phyloP scores from a whole-genome alignment of 2,888 invertebrate species.

The Molorchus minor region DNA sequence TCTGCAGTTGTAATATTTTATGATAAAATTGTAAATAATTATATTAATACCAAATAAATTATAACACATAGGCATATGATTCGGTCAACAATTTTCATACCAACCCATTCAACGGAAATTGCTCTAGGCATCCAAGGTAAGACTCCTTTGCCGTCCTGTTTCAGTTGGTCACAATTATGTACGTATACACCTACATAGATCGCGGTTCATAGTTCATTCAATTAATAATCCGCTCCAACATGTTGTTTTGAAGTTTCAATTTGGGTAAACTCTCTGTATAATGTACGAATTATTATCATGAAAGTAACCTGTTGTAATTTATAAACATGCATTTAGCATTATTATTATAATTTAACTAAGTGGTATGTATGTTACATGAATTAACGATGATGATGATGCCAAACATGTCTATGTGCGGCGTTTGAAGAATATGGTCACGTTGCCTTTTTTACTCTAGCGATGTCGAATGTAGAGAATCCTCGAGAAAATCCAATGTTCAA shows the following conservation, averaged over 20 bases:
- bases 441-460: too few relatives aligned
- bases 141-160: background rate
- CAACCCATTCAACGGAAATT: background rate
- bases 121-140: background rate
- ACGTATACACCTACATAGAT: background rate
- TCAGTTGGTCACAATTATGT: background rate
- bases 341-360: slow-evolving; percentile 2
- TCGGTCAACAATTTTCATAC: background rate
- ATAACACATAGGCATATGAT: too few relatives aligned
- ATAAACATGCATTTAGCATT: slow-evolving; percentile 1
- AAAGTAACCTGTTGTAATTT: slow-evolving; percentile 4
- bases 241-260: slow-evolving; percentile 12
- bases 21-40: too few relatives aligned
- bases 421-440: background rate
- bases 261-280: slow-evolving; percentile 1
- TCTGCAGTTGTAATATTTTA: too few relatives aligned
- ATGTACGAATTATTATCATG: slow-evolving; percentile 1
- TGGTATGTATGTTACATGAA: background rate
- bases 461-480: too few relatives aligned
- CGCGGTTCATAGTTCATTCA: slow-evolving; percentile 9
- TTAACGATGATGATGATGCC: background rate
- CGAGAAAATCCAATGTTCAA: too few relatives aligned
- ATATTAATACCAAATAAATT: too few relatives aligned
- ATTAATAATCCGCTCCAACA: slow-evolving; percentile 8
- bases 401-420: too few relatives aligned